phyloP scores from a whole-genome alignment of 2,888 invertebrate species.

The Acanthosepion pharaonis region DNA sequence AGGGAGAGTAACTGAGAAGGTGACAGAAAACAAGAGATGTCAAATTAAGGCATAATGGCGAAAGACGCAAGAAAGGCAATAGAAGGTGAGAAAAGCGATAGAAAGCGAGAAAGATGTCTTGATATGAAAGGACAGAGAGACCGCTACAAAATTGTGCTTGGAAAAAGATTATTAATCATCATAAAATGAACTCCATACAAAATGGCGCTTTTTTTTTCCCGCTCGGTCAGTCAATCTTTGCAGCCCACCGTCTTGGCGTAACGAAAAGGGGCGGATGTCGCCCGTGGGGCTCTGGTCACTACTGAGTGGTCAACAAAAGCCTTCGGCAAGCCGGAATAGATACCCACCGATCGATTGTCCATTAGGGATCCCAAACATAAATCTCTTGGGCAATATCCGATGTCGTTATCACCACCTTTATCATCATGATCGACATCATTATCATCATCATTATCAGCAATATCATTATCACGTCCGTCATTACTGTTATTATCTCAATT shows the following conservation, averaged over 20 bases:
- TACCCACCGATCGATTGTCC: slow-evolving; percentile 10
- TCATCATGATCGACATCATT: background rate
- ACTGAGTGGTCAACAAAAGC: background rate
- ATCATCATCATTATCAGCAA: too few relatives aligned
- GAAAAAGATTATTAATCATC: background rate
- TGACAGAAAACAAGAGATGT: background rate
- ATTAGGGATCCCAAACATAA: slow-evolving; percentile 33
- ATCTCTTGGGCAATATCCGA: slow-evolving; percentile 18
- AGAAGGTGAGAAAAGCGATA: too few relatives aligned
- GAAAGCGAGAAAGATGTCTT: too few relatives aligned
- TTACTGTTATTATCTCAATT: too few relatives aligned
- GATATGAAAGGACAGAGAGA: background rate
- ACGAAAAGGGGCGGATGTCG: background rate
- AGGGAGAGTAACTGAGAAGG: background rate
- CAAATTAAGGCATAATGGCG: too few relatives aligned
- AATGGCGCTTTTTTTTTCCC: too few relatives aligned
- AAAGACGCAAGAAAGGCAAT: too few relatives aligned
- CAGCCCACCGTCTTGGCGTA: background rate
- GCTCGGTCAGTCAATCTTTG: background rate
- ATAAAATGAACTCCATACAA: background rate
- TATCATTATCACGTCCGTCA: too few relatives aligned
- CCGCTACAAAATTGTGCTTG: background rate
- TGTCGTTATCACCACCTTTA: background rate
- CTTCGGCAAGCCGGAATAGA: background rate
- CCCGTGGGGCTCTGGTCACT: background rate